phyloP scores from a whole-genome alignment of 2,797 vertebrate genomes.

The Gymnoscopelus braueri region DNA sequence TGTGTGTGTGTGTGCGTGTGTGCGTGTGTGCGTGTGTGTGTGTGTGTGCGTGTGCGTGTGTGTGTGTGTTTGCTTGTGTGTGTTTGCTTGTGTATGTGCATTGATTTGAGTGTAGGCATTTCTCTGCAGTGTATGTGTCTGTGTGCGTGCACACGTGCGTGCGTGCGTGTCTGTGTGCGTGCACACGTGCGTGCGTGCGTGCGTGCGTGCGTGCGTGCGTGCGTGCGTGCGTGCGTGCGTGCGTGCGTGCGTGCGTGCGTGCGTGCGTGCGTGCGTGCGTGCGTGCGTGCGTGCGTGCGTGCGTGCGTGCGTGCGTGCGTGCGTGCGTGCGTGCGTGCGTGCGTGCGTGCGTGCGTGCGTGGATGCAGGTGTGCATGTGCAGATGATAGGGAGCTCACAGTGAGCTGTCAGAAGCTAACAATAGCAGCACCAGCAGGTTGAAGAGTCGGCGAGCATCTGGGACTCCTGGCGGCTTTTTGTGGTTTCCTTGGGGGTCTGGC shows the following conservation, averaged over 20 bases:
- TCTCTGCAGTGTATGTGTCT: slow-evolving; percentile 4
- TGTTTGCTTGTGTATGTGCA: background rate
- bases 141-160: background rate
- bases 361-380: background rate
- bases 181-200: slow-evolving; percentile 1
- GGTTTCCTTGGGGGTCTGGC: slow-evolving; percentile 60
- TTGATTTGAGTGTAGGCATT: slow-evolving; percentile 20
- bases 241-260: background rate
- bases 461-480: slow-evolving; percentile 53
- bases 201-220: background rate
- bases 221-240: slow-evolving; percentile 2
- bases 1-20: no score
- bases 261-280: background rate
- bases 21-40: no score
- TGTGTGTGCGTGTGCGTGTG: background rate
- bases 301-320: background rate
- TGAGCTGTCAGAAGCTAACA: slow-evolving; percentile 47
- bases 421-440: slow-evolving; percentile 49
- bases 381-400: slow-evolving; percentile 22
- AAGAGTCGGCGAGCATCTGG: slow-evolving; percentile 42
- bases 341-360: background rate
- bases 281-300: background rate
- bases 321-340: background rate
- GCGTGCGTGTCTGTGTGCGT: background rate
- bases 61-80: background rate